phyloP scores from a whole-genome alignment of 2,888 invertebrate species.

The Plusia festucae region DNA sequence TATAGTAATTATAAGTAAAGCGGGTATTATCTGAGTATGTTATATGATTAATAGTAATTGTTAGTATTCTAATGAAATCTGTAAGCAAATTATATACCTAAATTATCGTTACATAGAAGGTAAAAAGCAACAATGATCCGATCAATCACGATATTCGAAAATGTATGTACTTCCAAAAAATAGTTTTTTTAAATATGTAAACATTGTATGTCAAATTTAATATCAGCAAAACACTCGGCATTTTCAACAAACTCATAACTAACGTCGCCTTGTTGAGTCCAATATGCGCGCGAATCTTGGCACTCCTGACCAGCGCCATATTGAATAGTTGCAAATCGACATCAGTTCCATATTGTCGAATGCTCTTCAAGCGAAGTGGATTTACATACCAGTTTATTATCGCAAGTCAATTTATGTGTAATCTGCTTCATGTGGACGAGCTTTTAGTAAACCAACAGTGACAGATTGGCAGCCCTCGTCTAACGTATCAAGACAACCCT shows the following conservation, averaged over 20 bases:
- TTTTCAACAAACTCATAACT: constrained; percentile 16
- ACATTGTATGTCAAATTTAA: constrained; percentile 17
- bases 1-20: constrained; percentile 35
- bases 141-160: too few species aligned
- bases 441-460: constrained; percentile 27
- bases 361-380: neutral
- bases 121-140: too few species aligned
- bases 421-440: constrained; percentile 6
- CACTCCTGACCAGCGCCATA: constrained; percentile 8
- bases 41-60: too few species aligned
- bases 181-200: neutral
- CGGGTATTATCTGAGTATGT: too few species aligned
- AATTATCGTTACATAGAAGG: too few species aligned
- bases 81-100: too few species aligned
- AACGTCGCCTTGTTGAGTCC: constrained; percentile 16
- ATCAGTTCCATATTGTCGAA: neutral
- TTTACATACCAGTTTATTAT: neutral
- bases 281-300: constrained; percentile 15
- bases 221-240: constrained; percentile 10
- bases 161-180: too few species aligned
- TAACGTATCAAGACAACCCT: constrained; percentile 47
- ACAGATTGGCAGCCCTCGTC: constrained; percentile 34
- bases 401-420: constrained; percentile 5
- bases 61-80: neutral
- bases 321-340: constrained; percentile 13